These are phyloP conservation scores for Corynorhinus townsendii DNA, from an alignment of 2,113 vertebrate genomes.

Conservation along the genomic window DNA sequence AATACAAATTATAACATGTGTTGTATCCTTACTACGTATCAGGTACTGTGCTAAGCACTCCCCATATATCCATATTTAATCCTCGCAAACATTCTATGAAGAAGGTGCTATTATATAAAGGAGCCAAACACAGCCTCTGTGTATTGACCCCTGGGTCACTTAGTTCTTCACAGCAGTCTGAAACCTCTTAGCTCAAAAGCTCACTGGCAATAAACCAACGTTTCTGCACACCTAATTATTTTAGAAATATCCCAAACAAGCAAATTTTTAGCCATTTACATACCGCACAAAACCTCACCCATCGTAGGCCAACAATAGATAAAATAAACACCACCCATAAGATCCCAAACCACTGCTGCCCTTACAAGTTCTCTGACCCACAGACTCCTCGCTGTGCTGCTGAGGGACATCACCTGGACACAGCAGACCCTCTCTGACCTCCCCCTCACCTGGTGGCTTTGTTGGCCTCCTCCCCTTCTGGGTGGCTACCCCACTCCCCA, in stretches of 20 bases:
- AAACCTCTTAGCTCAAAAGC: background rate
- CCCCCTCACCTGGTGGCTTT: background rate
- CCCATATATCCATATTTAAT: background rate
- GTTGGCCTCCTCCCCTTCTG: background rate
- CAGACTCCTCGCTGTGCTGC: background rate
- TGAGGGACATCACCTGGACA: background rate
- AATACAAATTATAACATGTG: background rate
- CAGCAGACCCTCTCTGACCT: background rate
- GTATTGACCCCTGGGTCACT: background rate
- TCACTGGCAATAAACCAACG: background rate
- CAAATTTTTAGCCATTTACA: background rate
- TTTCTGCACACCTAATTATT: background rate
- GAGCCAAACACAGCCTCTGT: background rate
- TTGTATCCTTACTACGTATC: background rate
- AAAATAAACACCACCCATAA: background rate
- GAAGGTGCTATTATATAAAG: background rate
- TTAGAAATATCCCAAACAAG: background rate
- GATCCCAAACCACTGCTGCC: too few species aligned
- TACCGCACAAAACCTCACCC: background rate
- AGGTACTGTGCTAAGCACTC: background rate
- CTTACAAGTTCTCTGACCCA: background rate
- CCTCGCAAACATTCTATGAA: background rate
- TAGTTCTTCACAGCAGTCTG: background rate
- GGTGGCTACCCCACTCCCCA: background rate
- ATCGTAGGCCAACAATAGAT: too few species aligned